Evolutionary conservation across 2,113 vertebrate genomes (phyloP).

Genomic region (Corythaeola cristata): DNA sequence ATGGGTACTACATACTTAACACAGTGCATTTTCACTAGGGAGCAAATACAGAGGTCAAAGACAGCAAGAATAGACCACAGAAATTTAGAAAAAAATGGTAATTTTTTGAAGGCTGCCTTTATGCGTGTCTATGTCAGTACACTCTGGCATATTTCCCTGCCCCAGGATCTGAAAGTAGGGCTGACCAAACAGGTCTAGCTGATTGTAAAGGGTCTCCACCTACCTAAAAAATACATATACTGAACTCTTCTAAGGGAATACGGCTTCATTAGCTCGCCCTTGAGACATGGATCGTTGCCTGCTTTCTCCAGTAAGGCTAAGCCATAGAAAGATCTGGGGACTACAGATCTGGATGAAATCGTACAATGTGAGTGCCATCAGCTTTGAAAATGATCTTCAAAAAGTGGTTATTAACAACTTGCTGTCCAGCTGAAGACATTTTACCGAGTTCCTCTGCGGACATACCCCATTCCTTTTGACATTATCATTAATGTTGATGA

Average conservation of each 20-base stretch:
- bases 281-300: neutral
- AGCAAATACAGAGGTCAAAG: neutral
- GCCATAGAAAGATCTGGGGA: neutral
- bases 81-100: neutral
- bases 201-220: neutral
- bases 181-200: neutral
- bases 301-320: neutral
- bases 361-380: neutral
- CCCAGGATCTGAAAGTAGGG: neutral
- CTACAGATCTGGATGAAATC: neutral
- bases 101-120: neutral
- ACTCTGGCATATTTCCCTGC: neutral
- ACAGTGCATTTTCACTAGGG: neutral
- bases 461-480: neutral
- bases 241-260: neutral
- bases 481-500: neutral
- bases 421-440: neutral
- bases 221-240: neutral
- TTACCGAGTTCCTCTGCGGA: neutral
- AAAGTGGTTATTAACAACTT: neutral
- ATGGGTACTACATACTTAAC: neutral
- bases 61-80: neutral
- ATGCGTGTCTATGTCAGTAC: accelerated
- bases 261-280: neutral
- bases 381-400: neutral